Percentiles rank a stretch among this genome's conserved stretches.
phyloP scores from a whole-genome alignment of 2,888 invertebrate species.

The Conchocele bisecta region DNA sequence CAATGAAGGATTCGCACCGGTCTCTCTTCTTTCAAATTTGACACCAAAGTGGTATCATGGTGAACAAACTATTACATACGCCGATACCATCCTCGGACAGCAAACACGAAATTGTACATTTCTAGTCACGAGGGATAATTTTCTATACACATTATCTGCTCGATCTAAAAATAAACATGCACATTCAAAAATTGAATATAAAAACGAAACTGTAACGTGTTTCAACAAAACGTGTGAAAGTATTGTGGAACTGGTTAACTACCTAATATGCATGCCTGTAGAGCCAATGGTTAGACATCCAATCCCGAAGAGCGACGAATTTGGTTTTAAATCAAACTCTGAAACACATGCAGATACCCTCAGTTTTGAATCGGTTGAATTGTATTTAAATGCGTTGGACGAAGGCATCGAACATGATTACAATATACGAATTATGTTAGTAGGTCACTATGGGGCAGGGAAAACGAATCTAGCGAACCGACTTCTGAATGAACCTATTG shows the following conservation, averaged over 20 bases:
- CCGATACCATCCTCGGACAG: too few relatives aligned
- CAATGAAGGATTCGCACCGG: too few relatives aligned
- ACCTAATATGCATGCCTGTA: not conserved
- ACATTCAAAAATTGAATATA: conserved; percentile 2
- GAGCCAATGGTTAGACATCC: not conserved
- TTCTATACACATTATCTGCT: too few relatives aligned
- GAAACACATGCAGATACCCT: too few relatives aligned
- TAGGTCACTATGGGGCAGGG: conserved; percentile 15
- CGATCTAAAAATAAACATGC: too few relatives aligned
- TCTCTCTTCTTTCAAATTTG: too few relatives aligned
- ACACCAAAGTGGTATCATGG: too few relatives aligned
- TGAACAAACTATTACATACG: too few relatives aligned
- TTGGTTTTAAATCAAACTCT: too few relatives aligned
- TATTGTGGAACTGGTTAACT: not conserved
- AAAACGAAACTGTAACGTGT: not conserved
- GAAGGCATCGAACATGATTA: conserved; percentile 11
- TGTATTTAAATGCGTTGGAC: not conserved
- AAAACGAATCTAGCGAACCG: conserved; percentile 9
- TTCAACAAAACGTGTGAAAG: not conserved
- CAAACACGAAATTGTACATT: too few relatives aligned
- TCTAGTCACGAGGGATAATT: too few relatives aligned
- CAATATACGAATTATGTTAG: conserved; percentile 12
- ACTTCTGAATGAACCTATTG: not conserved
- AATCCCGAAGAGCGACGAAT: not conserved
- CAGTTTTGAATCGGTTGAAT: not conserved